phyloP scores from a whole-genome alignment of 2,888 invertebrate genomes.

The Chrysomela aeneicollis region DNA sequence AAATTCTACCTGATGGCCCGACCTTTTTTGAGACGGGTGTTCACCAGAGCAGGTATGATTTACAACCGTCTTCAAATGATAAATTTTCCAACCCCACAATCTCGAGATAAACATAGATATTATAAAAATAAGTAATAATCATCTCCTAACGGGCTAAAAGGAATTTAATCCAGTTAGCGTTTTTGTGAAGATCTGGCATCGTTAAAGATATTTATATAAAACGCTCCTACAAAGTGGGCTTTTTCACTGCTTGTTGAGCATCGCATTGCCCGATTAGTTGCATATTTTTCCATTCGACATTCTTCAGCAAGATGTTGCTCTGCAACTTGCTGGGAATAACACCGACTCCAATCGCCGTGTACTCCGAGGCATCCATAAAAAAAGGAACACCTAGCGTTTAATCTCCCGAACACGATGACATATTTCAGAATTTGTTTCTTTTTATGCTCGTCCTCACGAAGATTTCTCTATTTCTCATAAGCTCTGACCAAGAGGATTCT shows the following conservation, averaged over 20 bases:
- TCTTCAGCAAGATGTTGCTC: constrained; percentile 26
- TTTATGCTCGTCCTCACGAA: constrained; percentile 10
- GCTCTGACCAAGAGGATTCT: constrained; percentile 10
- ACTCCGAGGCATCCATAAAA: neutral
- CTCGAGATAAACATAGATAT: constrained; percentile 52
- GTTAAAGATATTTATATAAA: constrained; percentile 31
- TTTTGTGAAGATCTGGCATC: constrained; percentile 29
- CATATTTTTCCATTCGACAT: constrained; percentile 31
- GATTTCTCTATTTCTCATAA: constrained; percentile 19
- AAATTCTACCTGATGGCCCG: constrained; percentile 42
- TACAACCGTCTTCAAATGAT: constrained; percentile 46
- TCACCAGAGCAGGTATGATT: constrained; percentile 43
- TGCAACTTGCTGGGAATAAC: constrained; percentile 23
- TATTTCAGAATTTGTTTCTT: constrained; percentile 27
- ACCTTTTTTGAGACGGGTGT: constrained; percentile 13
- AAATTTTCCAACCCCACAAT: constrained; percentile 48
- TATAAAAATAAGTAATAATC: constrained; percentile 37
- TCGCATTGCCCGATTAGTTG: constrained; percentile 27
- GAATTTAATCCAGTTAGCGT: constrained; percentile 30
- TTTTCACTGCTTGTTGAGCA: constrained; percentile 18
- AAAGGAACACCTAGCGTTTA: constrained; percentile 33
- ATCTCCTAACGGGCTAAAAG: constrained; percentile 30
- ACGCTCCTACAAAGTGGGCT: constrained; percentile 14
- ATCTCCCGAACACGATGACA: constrained; percentile 31
- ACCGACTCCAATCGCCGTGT: constrained; percentile 4